These are phyloP conservation scores for Polypedilum vanderplanki DNA, from an alignment of 1,140 invertebrate species.

Conservation along the genomic window DNA sequence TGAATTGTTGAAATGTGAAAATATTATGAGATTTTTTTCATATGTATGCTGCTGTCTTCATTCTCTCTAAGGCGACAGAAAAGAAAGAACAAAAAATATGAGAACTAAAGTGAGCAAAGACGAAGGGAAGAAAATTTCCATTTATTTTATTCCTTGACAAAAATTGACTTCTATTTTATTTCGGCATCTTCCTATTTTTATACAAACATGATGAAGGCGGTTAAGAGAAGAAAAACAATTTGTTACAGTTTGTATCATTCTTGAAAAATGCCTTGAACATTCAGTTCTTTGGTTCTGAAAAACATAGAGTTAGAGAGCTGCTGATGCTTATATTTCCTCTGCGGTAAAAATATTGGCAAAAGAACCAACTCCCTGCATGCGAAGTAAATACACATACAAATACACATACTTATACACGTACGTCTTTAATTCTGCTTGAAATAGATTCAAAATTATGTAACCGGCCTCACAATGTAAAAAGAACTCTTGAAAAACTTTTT, in stretches of 20 bases:
- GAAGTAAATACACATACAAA: too few relatives aligned
- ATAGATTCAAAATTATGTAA: constrained; percentile 11
- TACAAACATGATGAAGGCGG: constrained; percentile 21
- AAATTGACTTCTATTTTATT: constrained; percentile 29
- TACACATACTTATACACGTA: neutral
- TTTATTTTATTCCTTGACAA: constrained; percentile 28
- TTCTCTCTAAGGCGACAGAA: neutral
- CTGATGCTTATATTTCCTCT: neutral
- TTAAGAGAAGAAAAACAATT: constrained; percentile 23
- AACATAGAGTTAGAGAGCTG: neutral
- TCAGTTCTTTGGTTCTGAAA: neutral
- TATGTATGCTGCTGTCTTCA: neutral
- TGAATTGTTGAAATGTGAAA: constrained; percentile 29
- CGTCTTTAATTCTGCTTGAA: constrained; percentile 26
- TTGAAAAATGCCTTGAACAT: neutral
- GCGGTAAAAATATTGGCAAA: neutral
- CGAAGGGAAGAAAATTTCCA: constrained; percentile 8
- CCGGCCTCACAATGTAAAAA: neutral
- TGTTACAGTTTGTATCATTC: constrained; percentile 15
- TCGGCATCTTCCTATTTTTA: neutral
- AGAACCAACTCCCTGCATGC: too few relatives aligned
- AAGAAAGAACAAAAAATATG: neutral
- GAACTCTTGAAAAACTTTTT: too few relatives aligned
- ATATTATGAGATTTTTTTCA: constrained; percentile 19
- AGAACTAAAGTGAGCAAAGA: neutral